Base-by-base conservation (phyloP, 2,888 invertebrate genomes). In the Diabrotica balteata region DNA sequence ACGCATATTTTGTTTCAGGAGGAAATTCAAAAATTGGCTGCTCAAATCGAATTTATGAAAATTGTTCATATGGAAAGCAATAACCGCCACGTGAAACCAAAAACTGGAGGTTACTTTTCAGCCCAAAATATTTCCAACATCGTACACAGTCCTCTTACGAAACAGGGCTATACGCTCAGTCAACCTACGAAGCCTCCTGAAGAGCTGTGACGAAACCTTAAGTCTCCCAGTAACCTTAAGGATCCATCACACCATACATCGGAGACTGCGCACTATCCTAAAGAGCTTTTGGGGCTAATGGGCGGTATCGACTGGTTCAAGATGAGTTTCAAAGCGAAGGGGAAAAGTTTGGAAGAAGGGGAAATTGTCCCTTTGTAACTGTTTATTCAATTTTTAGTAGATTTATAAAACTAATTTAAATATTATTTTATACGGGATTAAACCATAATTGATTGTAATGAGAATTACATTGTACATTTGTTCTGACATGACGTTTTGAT, bases 31-130 rank as follows among this genome's bases (percentile, higher is more conserved):
- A 95, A 95, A 82, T 85, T 96, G 72, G 95, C 95, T 0, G 93
- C 94, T 42, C 95, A 95, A 84, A 95, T 96, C 76, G 95, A 96
- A 83, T 94, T 94, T 84, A 94, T 95, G 94, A 94, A 94, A 86
- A 95, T 95, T 83, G 94, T 95, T 22, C 93, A 95, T 80, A 95
- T 96, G 95, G 94, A 95, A 84, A 91, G 94, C 87, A 93, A 95
- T 86, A 96, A 96, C 84, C 88, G 95, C 7, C 95, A 95, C 83
- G 85, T 96, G 75, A 92, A 94, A 77, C 94, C 94, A 69, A 91
- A 93, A 75, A 89, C 90, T 1, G 93, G 94, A 22, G 91, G 94
- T 2, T 94, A 94, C 84, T 94, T 94, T 84, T 91, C 90, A 61
- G 86, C 88, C 59, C 82, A 87, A 52, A 86, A 87, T 70, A 80